phyloP scores from a whole-genome alignment of 1,140 invertebrate species.

The Macrosteles quadrilineatus region DNA sequence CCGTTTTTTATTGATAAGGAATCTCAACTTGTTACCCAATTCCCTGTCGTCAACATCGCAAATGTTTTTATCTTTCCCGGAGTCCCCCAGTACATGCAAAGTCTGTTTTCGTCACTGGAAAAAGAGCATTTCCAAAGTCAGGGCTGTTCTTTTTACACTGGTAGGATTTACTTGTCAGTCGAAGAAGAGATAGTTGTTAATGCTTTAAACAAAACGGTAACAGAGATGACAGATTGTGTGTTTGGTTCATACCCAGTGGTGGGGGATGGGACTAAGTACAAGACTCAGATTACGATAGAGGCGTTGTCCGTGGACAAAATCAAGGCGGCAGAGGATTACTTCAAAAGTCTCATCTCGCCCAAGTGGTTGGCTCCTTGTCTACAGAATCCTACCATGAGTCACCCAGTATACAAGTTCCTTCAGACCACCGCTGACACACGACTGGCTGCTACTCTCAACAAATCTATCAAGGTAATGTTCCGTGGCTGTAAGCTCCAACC shows the following conservation, averaged over 20 bases:
- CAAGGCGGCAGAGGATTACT: constrained; percentile 46
- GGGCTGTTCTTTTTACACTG: constrained; percentile 46
- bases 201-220: constrained; percentile 56
- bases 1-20: not conserved
- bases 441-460: constrained; percentile 30
- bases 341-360: constrained; percentile 42
- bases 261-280: constrained; percentile 47
- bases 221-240: constrained; percentile 56
- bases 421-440: constrained; percentile 2
- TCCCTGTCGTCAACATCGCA: constrained; percentile 66
- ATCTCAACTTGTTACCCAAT: constrained; percentile 36
- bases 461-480: constrained; percentile 43
- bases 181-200: constrained; percentile 61
- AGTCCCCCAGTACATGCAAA: constrained; percentile 66
- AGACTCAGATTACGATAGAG: constrained; percentile 55
- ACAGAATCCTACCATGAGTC: constrained; percentile 7
- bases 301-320: constrained; percentile 45
- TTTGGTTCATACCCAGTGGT: constrained; percentile 71
- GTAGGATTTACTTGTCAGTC: constrained; percentile 55
- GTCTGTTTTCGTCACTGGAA: constrained; percentile 55
- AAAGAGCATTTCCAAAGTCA: constrained; percentile 40
- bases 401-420: not conserved
- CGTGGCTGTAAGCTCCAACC: no score
- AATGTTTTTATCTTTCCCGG: constrained; percentile 83
- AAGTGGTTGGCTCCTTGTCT: constrained; percentile 26